Conservation (phyloP, 2,113 vertebrate species). For the Cichladusa arquata region DNA sequence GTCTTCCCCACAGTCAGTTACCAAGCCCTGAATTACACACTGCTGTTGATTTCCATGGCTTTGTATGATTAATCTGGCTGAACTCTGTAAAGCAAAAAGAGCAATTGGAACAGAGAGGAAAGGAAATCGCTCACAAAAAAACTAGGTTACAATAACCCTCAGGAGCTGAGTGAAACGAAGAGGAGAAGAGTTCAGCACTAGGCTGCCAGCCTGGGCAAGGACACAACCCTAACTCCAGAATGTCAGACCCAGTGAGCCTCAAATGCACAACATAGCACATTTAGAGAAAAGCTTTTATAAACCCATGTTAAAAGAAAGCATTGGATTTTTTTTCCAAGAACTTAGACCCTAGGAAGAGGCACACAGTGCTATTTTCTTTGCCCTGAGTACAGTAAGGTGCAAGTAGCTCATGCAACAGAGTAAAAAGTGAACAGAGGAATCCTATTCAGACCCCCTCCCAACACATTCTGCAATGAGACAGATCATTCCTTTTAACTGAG, state of each 20-base stretch:
- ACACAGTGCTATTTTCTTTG: neutral
- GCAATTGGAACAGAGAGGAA: neutral
- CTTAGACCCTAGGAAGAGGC: neutral
- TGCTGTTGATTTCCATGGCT: neutral
- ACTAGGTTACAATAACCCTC: conserved; percentile 58
- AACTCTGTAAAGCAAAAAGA: neutral
- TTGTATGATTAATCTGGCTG: neutral
- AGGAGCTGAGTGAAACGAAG: conserved; percentile 18
- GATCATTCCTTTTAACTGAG: neutral
- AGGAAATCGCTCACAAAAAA: neutral
- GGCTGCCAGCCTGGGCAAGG: conserved; percentile 4
- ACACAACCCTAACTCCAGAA: neutral
- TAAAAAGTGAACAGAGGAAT: neutral
- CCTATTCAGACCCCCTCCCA: neutral
- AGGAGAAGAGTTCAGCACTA: conserved; percentile 33
- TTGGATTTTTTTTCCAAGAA: neutral
- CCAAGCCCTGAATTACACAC: neutral
- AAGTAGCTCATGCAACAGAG: neutral
- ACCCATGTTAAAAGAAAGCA: neutral
- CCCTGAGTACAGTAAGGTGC: neutral
- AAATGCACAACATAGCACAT: neutral
- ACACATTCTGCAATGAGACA: neutral
- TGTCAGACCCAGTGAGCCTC: neutral
- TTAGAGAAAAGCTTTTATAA: neutral
- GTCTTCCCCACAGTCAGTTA: neutral